These are phyloP conservation scores for Peromyscus polionotus DNA, from an alignment of 2,113 vertebrate genomes.

Conservation along the genomic window DNA sequence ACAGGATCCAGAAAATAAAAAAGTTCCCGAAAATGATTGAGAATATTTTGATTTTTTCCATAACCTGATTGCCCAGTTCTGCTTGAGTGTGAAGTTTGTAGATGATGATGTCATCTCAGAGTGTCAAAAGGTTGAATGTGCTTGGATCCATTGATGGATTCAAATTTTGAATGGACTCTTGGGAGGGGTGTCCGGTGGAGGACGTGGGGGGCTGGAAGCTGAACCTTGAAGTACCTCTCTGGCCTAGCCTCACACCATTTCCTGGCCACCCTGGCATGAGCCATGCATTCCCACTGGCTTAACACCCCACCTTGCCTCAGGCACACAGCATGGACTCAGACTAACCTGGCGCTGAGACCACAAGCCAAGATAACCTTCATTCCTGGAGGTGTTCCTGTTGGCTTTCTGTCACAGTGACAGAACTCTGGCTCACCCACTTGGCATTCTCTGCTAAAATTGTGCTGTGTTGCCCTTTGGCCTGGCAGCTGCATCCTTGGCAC, in stretches of 20 bases:
- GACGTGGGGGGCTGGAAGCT: background rate
- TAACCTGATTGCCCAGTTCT: background rate
- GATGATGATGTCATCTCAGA: background rate
- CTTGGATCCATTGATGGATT: background rate
- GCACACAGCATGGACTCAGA: background rate
- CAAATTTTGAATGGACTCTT: background rate
- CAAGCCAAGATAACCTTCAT: background rate
- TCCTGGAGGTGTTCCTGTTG: background rate
- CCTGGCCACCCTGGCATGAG: too few species aligned
- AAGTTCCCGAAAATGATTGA: background rate
- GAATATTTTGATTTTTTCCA: background rate
- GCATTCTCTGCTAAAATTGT: background rate
- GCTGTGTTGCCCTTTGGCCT: background rate
- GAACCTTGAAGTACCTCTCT: background rate
- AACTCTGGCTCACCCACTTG: background rate
- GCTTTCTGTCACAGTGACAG: too few species aligned
- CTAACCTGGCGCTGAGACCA: background rate
- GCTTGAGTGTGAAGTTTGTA: background rate
- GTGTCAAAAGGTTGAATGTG: background rate
- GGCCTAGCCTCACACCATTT: too few species aligned
- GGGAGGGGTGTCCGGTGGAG: background rate
- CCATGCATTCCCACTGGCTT: background rate
- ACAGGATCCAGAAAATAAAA: background rate
- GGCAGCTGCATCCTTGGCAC: background rate
- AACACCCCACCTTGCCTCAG: background rate